Percentiles rank a stretch among this genome's conserved stretches.
Evolutionary conservation across 2,113 vertebrate genomes (phyloP).

Genomic region (Anolis sagrei): DNA sequence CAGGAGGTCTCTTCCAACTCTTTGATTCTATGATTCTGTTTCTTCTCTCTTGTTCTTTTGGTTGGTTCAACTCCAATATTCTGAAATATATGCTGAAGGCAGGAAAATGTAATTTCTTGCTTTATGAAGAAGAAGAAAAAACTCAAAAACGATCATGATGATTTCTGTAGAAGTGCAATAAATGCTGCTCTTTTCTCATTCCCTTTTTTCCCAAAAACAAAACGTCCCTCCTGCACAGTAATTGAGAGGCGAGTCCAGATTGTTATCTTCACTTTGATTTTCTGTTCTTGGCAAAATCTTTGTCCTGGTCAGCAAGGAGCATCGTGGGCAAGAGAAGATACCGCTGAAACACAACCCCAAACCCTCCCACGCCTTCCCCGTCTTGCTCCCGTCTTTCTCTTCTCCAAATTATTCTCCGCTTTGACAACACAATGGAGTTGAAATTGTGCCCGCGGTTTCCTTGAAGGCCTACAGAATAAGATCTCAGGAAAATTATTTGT

Average conservation of each 20-base stretch:
- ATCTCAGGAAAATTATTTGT: not conserved
- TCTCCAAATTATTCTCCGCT: slow-evolving; percentile 30
- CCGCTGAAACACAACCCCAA: not conserved
- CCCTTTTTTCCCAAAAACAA: not conserved
- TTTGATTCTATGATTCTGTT: too few species aligned
- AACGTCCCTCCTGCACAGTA: not conserved
- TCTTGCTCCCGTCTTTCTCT: slow-evolving; percentile 4
- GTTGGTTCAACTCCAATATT: not conserved
- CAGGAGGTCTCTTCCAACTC: too few species aligned
- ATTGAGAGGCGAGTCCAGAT: too few species aligned
- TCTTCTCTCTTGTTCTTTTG: not conserved
- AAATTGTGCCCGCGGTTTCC: slow-evolving; percentile 18
- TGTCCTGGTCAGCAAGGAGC: not conserved
- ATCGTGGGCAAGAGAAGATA: not conserved
- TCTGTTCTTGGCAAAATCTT: not conserved
- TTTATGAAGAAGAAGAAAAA: not conserved
- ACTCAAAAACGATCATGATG: not conserved
- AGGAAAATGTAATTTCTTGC: slow-evolving; percentile 14
- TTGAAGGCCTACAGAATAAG: slow-evolving; percentile 44
- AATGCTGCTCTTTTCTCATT: not conserved
- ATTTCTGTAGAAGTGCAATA: not conserved
- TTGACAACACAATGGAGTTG: slow-evolving; percentile 33
- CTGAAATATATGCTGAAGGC: too few species aligned
- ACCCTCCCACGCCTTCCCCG: not conserved
- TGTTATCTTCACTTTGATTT: too few species aligned